A percentile compares a stretch with the other conserved stretches of the same genome.
phyloP scores from a whole-genome alignment of 2,797 vertebrate genomes.

The Taeniopygia guttata region DNA sequence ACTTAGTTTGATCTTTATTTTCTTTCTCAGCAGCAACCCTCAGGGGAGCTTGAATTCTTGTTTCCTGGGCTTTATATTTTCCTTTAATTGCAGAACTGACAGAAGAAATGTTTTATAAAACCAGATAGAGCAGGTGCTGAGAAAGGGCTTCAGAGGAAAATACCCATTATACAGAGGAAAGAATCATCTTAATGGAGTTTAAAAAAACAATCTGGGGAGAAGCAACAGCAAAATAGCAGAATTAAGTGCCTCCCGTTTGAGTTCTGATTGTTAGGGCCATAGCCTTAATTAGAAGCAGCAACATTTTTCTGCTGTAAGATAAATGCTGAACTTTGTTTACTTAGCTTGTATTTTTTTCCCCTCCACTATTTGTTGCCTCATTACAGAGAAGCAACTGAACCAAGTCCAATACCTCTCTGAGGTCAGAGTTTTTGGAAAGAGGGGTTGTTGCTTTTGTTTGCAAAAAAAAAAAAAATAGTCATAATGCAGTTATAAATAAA shows the following conservation, averaged over 20 bases:
- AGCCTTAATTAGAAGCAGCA: not conserved
- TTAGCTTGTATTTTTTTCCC: not conserved
- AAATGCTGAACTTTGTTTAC: not conserved
- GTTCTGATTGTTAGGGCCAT: not conserved
- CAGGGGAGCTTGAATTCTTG: not conserved
- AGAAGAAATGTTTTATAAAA: not conserved
- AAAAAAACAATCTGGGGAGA: not conserved
- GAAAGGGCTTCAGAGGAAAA: not conserved
- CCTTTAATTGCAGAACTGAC: not conserved
- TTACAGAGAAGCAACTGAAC: not conserved
- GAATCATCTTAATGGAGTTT: not conserved
- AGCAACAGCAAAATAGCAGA: not conserved
- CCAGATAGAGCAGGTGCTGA: not conserved
- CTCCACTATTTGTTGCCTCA: not conserved
- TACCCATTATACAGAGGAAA: not conserved
- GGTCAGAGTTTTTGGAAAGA: not conserved
- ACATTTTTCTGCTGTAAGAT: not conserved
- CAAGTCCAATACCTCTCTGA: not conserved
- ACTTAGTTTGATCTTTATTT: not conserved
- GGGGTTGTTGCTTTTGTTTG: not conserved
- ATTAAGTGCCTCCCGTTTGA: not conserved
- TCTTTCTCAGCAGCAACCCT: not conserved
- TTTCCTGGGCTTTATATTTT: not conserved
- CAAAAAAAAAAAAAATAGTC: not conserved
- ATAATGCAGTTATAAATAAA: not conserved